Evolutionary conservation across 2,113 vertebrate genomes (phyloP).

Genomic region (Alosa alosa): DNA sequence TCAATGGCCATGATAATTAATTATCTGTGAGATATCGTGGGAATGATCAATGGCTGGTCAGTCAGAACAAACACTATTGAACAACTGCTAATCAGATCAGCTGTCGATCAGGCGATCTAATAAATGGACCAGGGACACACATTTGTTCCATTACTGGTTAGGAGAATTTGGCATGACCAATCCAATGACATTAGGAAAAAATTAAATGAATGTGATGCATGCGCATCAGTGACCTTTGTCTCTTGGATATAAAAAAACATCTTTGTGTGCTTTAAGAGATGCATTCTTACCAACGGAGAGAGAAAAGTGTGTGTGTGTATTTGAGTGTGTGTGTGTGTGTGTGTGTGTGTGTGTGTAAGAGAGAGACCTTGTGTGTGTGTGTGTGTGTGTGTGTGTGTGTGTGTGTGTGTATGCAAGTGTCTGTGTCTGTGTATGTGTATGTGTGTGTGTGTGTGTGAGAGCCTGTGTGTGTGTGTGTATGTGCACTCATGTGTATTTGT

Average conservation of each 20-base stretch:
- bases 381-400: not conserved
- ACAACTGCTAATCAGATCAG: not conserved
- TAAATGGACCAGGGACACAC: not conserved
- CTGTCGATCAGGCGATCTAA: not conserved
- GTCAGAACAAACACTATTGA: not conserved
- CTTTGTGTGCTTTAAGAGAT: too few relatives aligned
- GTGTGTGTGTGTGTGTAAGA: not conserved
- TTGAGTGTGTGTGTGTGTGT: not conserved
- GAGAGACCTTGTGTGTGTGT: not conserved
- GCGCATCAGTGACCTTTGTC: not conserved
- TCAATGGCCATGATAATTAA: conserved; percentile 22
- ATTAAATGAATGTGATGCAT: not conserved
- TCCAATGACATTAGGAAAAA: not conserved
- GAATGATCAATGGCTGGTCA: not conserved
- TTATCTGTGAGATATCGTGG: not conserved
- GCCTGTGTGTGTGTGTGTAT: not conserved
- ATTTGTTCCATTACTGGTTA: not conserved
- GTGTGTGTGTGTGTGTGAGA: not conserved
- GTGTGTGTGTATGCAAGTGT: not conserved
- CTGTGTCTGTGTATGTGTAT: not conserved
- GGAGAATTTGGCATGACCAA: not conserved
- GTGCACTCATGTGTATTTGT: not conserved
- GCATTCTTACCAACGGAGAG: too few relatives aligned
- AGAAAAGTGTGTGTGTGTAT: not conserved
- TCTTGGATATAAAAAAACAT: too few relatives aligned